Percentiles rank a stretch among this genome's conserved stretches.
Evolutionary conservation across 2,113 vertebrate species (phyloP).

Genomic region (Saguinus midas): DNA sequence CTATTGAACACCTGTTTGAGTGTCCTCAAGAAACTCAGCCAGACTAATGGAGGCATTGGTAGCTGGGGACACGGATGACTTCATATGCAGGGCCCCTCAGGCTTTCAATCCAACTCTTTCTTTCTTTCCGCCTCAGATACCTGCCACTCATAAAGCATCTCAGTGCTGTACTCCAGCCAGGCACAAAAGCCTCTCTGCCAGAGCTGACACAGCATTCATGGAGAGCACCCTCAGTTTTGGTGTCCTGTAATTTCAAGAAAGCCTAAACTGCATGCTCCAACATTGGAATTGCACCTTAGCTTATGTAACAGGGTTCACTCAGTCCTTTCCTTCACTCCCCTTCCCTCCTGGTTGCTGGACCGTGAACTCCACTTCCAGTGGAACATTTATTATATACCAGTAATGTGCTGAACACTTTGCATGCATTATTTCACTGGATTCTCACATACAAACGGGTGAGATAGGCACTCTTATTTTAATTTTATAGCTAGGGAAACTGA

Average conservation of each 20-base stretch:
- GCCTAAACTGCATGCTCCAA: not conserved
- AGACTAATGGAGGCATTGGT: constrained; percentile 70
- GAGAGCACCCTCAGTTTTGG: not conserved
- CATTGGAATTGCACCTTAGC: not conserved
- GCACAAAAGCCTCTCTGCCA: constrained; percentile 20
- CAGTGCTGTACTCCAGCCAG: constrained; percentile 38
- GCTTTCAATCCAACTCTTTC: constrained; percentile 60
- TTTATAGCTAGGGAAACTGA: constrained; percentile 32
- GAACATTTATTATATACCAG: not conserved
- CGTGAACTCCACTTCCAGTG: not conserved
- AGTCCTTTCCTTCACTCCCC: not conserved
- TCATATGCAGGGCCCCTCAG: constrained; percentile 44
- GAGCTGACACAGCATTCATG: constrained; percentile 18
- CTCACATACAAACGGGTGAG: not conserved
- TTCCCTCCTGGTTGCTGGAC: not conserved
- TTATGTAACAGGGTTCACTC: not conserved
- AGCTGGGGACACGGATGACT: constrained; percentile 68
- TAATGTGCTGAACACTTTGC: not conserved
- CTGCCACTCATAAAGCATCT: constrained; percentile 65
- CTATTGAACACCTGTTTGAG: constrained; percentile 59
- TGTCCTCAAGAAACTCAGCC: constrained; percentile 55
- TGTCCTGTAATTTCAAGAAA: constrained; percentile 34
- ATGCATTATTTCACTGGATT: constrained; percentile 21
- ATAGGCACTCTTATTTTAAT: not conserved
- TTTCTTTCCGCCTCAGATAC: constrained; percentile 58